These are phyloP conservation scores for Pseudomyrmex dendroicus DNA, from an alignment of 1,140 invertebrate genomes.

Conservation along the genomic window DNA sequence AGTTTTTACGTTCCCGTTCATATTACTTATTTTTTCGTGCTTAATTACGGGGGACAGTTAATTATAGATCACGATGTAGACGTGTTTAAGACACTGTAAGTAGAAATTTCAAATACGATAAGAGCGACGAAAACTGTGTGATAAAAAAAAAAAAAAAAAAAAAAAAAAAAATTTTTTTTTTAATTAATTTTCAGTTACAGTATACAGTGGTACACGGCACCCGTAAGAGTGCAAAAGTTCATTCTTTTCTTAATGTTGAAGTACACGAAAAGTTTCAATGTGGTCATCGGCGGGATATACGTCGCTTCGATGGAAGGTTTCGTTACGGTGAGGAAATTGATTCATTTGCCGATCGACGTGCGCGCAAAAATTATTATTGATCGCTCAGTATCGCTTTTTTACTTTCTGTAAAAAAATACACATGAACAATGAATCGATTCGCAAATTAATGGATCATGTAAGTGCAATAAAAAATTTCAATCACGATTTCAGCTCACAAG, in stretches of 20 bases:
- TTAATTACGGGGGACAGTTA: constrained; percentile 27
- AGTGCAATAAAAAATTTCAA: constrained; percentile 4
- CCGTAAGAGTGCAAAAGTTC: constrained; percentile 27
- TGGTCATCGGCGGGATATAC: constrained; percentile 31
- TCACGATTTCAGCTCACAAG: constrained; percentile 26
- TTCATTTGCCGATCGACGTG: not conserved
- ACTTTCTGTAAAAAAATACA: not conserved
- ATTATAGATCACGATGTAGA: constrained; percentile 7
- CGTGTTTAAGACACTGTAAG: constrained; percentile 12
- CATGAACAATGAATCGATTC: not conserved
- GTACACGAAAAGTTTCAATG: not conserved
- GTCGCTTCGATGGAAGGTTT: constrained; percentile 35
- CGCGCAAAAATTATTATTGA: not conserved
- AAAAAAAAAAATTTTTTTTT: too few relatives aligned
- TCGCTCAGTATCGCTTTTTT: not conserved
- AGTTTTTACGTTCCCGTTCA: constrained; percentile 15
- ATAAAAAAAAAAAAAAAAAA: too few relatives aligned
- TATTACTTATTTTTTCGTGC: constrained; percentile 2
- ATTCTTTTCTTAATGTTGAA: constrained; percentile 35
- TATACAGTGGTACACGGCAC: constrained; percentile 12
- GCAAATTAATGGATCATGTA: not conserved
- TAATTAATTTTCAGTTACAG: constrained; percentile 31
- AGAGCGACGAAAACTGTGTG: too few relatives aligned
- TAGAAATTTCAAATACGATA: not conserved
- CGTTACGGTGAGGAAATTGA: constrained; percentile 22